A percentile compares a stretch with the other conserved stretches of the same genome.
Conservation (phyloP, 2,113 vertebrate genomes). For the Scytalopus superciliaris region DNA sequence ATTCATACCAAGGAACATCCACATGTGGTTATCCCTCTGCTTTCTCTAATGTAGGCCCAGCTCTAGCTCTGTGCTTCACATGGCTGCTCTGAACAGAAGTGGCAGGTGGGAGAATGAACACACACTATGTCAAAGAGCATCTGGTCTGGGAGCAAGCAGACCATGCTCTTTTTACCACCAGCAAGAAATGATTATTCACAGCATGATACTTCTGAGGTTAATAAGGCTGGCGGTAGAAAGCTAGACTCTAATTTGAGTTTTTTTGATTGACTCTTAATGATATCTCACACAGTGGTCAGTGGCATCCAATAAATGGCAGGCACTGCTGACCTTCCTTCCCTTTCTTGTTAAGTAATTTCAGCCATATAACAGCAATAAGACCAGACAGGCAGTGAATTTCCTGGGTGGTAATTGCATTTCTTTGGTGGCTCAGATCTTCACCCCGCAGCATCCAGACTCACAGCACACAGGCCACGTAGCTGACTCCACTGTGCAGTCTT, state of each 20-base stretch:
- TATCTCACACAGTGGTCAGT: conserved; percentile 9
- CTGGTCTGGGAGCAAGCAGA: not conserved
- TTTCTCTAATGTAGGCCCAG: not conserved
- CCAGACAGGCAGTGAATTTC: conserved; percentile 23
- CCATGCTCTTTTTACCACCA: not conserved
- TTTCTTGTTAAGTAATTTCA: conserved; percentile 26
- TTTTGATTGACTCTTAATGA: conserved; percentile 40
- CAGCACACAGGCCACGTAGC: not conserved
- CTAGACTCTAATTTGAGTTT: not conserved
- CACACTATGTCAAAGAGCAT: not conserved
- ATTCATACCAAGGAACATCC: not conserved
- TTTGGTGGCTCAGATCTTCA: not conserved
- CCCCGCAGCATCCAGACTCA: not conserved
- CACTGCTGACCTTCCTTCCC: conserved; percentile 20
- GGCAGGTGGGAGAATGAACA: conserved; percentile 48
- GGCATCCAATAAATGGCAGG: not conserved
- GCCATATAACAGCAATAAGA: not conserved
- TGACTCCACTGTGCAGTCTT: not conserved
- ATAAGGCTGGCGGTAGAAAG: conserved; percentile 1
- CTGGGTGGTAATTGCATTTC: conserved; percentile 22
- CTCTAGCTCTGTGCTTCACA: not conserved
- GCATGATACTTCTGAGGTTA: conserved; percentile 22
- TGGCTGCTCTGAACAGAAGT: conserved; percentile 8
- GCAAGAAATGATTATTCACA: conserved; percentile 43
- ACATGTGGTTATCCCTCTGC: not conserved